Percentiles rank a stretch among this genome's conserved stretches.
Conservation (phyloP, 2,113 vertebrate species). For the Pygoscelis adeliae region DNA sequence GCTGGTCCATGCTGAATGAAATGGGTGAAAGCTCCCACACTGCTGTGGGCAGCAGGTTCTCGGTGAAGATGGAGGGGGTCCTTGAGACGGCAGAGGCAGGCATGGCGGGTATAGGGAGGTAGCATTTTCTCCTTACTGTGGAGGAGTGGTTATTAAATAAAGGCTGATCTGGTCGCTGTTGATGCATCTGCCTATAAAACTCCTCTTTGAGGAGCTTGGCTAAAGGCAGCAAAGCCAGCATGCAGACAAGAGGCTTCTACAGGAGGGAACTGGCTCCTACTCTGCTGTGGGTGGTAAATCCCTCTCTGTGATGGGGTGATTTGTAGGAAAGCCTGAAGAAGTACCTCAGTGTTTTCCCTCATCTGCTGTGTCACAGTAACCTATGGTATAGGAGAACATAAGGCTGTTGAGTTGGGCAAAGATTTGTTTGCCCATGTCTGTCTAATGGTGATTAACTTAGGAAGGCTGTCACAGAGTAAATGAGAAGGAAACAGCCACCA, state of each 20-base stretch:
- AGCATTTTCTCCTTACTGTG: neutral
- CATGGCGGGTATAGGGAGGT: neutral
- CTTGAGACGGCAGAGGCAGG: neutral
- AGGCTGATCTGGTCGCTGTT: neutral
- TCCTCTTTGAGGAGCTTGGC: neutral
- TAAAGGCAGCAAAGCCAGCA: neutral
- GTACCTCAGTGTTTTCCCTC: neutral
- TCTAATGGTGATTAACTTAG: constrained; percentile 16
- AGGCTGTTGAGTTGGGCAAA: neutral
- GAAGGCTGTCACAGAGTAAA: constrained; percentile 39
- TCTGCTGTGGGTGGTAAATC: neutral
- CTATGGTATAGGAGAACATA: neutral
- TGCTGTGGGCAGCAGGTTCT: neutral
- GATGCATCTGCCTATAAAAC: neutral
- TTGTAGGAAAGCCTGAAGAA: neutral
- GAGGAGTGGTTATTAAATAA: neutral
- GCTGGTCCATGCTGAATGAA: neutral
- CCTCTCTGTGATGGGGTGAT: neutral
- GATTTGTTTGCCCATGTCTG: constrained; percentile 43
- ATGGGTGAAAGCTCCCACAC: neutral
- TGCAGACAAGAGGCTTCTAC: neutral
- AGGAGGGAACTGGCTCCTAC: neutral
- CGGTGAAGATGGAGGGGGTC: neutral
- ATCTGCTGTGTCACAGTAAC: neutral
- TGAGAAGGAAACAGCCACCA: neutral